phyloP scores from a whole-genome alignment of 2,113 vertebrate species.

The Lipotes vexillifer region DNA sequence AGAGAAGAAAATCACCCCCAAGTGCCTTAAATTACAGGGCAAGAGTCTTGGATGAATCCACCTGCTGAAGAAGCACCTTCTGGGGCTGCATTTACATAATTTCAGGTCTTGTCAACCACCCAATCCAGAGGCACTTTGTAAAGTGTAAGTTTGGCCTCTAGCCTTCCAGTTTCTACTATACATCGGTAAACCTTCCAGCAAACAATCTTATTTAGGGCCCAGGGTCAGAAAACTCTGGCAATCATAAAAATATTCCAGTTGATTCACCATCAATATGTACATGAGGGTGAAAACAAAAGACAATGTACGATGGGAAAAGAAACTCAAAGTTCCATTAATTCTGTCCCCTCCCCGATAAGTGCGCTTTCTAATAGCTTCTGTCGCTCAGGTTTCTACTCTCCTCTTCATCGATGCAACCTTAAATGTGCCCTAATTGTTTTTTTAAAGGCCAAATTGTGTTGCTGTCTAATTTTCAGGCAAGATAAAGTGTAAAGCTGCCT shows the following conservation, averaged over 20 bases:
- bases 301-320: not conserved
- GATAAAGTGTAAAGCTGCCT: not conserved
- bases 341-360: not conserved
- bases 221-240: not conserved
- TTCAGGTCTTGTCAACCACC: not conserved
- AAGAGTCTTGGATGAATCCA: not conserved
- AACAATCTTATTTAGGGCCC: not conserved
- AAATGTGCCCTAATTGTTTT: not conserved
- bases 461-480: not conserved
- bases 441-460: not conserved
- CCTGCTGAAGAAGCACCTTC: not conserved
- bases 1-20: not conserved
- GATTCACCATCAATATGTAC: conserved; percentile 15
- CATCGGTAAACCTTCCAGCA: not conserved
- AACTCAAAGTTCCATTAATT: not conserved
- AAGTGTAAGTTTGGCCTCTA: not conserved
- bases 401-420: not conserved
- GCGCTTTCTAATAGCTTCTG: not conserved
- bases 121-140: not conserved
- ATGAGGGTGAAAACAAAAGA: not conserved
- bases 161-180: not conserved
- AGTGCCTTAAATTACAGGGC: not conserved
- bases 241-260: not conserved
- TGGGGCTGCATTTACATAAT: not conserved
- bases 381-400: not conserved